Percentiles rank a stretch among this genome's conserved stretches.
Evolutionary conservation across 2,888 invertebrate species (phyloP).

Genomic region (Drosophila macrothrix): DNA sequence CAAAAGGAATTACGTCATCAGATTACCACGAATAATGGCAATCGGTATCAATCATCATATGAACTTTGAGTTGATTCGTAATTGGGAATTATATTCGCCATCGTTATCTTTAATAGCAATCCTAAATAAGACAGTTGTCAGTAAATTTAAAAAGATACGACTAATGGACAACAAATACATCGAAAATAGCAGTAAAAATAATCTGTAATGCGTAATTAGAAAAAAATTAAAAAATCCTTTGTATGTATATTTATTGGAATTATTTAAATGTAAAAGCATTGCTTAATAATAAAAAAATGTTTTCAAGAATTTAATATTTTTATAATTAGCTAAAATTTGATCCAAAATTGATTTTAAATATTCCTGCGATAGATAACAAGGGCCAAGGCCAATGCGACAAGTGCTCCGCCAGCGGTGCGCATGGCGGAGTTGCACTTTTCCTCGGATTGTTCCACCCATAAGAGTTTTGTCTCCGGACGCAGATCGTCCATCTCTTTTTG

Average conservation of each 20-base stretch:
- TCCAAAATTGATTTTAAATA: background rate
- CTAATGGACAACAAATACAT: background rate
- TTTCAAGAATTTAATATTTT: background rate
- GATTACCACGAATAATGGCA: background rate
- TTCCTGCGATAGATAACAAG: conserved; percentile 3
- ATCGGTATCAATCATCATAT: background rate
- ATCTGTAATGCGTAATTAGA: background rate
- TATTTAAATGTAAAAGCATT: background rate
- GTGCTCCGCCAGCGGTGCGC: background rate
- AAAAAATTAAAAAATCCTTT: too few species aligned
- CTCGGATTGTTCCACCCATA: conserved; percentile 20
- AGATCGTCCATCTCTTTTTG: background rate
- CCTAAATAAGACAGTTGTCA: background rate
- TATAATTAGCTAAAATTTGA: background rate
- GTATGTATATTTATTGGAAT: background rate
- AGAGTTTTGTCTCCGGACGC: background rate
- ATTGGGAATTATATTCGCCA: background rate
- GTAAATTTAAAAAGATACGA: too few species aligned
- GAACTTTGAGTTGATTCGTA: conserved; percentile 1
- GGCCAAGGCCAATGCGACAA: conserved; percentile 19
- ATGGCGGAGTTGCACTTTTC: conserved; percentile 10
- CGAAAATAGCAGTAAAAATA: background rate
- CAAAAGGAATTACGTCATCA: background rate
- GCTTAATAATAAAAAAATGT: background rate
- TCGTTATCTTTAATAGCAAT: background rate